phyloP scores from a whole-genome alignment of 2,888 invertebrate genomes.

The Criorhina ranunculi region DNA sequence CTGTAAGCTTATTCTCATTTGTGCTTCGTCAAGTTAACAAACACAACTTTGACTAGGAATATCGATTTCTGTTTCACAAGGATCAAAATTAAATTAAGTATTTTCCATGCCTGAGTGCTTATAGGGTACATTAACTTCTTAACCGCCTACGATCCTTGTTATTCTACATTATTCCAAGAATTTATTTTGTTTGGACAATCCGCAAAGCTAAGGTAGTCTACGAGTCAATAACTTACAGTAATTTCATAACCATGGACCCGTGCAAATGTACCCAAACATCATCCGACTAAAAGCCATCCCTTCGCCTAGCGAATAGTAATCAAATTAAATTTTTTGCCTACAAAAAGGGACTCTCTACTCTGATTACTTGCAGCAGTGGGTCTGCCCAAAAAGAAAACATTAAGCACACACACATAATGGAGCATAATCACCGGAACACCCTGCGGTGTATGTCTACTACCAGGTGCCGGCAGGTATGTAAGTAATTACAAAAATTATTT shows the following conservation, averaged over 20 bases:
- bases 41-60: too few relatives aligned
- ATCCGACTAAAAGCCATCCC: constrained; percentile 28
- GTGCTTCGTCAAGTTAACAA: too few relatives aligned
- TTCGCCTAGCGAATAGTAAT: constrained; percentile 22
- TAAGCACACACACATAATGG: background rate
- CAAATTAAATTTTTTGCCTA: constrained; percentile 42
- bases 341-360: constrained; percentile 7
- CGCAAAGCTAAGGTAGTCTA: background rate
- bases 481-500: constrained; percentile 75
- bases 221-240: background rate
- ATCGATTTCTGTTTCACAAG: too few relatives aligned
- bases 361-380: constrained; percentile 14
- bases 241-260: background rate
- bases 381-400: constrained; percentile 3
- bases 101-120: too few relatives aligned
- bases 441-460: constrained; percentile 20
- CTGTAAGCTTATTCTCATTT: too few relatives aligned
- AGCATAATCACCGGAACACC: constrained; percentile 31
- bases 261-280: background rate
- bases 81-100: too few relatives aligned
- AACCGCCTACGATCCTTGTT: too few relatives aligned
- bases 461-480: constrained; percentile 63
- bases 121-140: too few relatives aligned
- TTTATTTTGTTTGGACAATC: too few relatives aligned
- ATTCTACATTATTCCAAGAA: too few relatives aligned